Base-by-base conservation (phyloP, 2,113 vertebrate species). In the Myiopsitta monachus region DNA sequence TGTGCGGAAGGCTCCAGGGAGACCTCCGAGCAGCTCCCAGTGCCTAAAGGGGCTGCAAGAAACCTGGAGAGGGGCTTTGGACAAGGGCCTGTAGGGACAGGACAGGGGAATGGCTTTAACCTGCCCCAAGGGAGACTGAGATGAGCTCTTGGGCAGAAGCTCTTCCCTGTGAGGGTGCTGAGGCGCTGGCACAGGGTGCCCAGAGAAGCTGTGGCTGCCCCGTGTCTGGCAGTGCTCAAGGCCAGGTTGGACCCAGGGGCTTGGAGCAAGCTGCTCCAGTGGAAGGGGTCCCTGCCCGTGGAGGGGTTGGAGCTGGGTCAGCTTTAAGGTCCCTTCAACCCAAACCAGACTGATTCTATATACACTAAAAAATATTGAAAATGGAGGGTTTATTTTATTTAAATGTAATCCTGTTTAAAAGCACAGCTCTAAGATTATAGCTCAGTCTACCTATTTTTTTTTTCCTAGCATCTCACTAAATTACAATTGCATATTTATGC, bases 1-100 rank as follows among this genome's bases (percentile, higher is more conserved):
- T 0, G 1, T 3, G 14, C 4, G 6, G 4, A 61, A 21, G 11
- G 17, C 3, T 27, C 14, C 21, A 10, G 57, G 19, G 33, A 22
- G 33, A 59, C 22, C 57, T 59, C 5, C 24, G 57, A 59, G 33
- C 57, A 59, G 57, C 33, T 59, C 9, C 2, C 2, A 1, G 57
- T 23, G 57, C 57, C 33, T 59, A 10, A 24, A 59, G 57, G 33
- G 57, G 57, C 33, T 59, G 0, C 33, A 59, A 1, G 22, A 36
- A 59, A 2, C 14, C 57, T 36, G 33, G 21, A 59, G 21, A 59
- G 21, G 55, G 55, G 21, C 14, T 59, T 59, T 9, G 33, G 57
- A 7, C 13, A 59, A n/a, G 33, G 55, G 55, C 6, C 55, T n/a
- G 8, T 0, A 57, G 55, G 55, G 55, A 9, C 55, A 57, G 19